Evolutionary conservation across 2,888 invertebrate genomes (phyloP), one percentile per base, ranked within the genome.

Genomic region (Bellardia pandia): DNA sequence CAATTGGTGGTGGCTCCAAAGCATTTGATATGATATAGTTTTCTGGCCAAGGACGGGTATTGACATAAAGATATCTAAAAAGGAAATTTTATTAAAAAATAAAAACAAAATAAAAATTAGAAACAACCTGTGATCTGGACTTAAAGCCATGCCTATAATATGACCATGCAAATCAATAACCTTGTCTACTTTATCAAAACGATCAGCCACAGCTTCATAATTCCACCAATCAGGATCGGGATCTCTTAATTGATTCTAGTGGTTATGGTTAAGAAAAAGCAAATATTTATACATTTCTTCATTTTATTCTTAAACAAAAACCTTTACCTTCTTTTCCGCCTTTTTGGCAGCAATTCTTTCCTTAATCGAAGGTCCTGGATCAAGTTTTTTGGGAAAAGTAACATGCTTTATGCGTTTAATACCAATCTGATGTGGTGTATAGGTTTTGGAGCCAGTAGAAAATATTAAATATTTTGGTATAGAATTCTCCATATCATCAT

Each of bases 111-210:
- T 23, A 23, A 74, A 33, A 11, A 30, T 48, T 3, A 33, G 14
- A 51, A 23, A n/a, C 8, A 6, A 90, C 95, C 96, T 94, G 91
- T 97, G 96, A 94, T 97, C 97, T 0, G 97, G 97, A 87, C 97
- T 97, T 14, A 98, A 94, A 2, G 96, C 96, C 97, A 98, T 97
- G 89, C 98, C 98, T 90, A 97, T 97, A 83, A 98, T 97, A 91
- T 97, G 97, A 0, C 97, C 97, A 91, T 97, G 96, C 75, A 98
- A 94, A 93, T 98, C 97, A 86, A 98, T 96, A 8, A 97, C 93
- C 92, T 97, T 96, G 93, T 98, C 97, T 16, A 97, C 95, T 91
- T 95, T 95, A 92, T 97, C 96, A 89, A 96, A 96, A 90, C 95
- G 95, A 90, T 96, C 95, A 8, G 95, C 95, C 4, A 96, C 96